Percentiles rank a stretch among this genome's conserved stretches.
These are phyloP conservation scores for Pygmarrhopalites habei DNA, from an alignment of 1,140 invertebrate species.

Conservation along the genomic window DNA sequence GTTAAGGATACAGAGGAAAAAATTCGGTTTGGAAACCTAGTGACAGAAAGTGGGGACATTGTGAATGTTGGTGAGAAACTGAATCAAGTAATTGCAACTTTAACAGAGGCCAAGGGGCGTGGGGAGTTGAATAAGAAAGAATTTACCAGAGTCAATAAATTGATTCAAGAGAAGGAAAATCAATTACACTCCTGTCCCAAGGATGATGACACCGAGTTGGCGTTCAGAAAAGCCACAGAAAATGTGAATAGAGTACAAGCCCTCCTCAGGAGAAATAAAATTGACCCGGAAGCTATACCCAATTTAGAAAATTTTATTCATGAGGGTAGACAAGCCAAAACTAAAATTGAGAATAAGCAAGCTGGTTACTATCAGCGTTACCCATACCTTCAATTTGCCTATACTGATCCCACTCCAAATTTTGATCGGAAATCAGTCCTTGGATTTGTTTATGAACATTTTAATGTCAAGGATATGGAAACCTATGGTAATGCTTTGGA, in stretches of 20 bases:
- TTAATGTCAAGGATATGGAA: constrained; percentile 62
- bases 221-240: constrained; percentile 60
- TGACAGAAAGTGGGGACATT: constrained; percentile 3
- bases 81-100: background rate
- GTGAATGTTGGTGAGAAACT: constrained; percentile 5
- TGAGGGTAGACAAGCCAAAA: background rate
- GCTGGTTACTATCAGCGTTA: background rate
- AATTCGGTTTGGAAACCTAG: background rate
- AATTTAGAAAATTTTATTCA: constrained; percentile 4
- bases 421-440: constrained; percentile 69
- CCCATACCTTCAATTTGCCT: constrained; percentile 27
- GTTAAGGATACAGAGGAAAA: constrained; percentile 23
- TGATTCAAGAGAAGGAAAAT: background rate
- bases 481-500: constrained; percentile 71
- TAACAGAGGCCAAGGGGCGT: background rate
- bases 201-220: constrained; percentile 69
- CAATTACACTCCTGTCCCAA: constrained; percentile 63
- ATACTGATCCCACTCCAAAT: constrained; percentile 57
- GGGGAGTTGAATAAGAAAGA: constrained; percentile 1
- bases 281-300: background rate
- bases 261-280: background rate
- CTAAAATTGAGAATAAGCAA: background rate
- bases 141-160: background rate
- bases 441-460: constrained; percentile 70
- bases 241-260: constrained; percentile 48